phyloP scores from a whole-genome alignment of 2,113 vertebrate genomes.

The Sinocyclocheilus anophthalmus region DNA sequence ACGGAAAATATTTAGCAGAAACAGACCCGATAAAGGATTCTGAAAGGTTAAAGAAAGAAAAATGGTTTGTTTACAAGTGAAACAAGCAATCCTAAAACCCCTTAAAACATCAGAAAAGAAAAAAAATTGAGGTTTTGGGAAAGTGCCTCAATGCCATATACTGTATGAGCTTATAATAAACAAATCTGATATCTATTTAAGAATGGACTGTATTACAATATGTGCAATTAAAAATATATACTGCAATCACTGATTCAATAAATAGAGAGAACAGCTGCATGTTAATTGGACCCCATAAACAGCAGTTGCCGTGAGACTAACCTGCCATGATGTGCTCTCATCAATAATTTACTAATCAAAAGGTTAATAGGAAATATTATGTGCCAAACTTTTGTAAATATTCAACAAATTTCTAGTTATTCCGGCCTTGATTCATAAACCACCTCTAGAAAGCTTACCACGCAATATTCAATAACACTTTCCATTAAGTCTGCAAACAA shows the following conservation, averaged over 20 bases:
- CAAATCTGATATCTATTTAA: neutral
- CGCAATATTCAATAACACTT: neutral
- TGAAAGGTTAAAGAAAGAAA: neutral
- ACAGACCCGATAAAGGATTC: neutral
- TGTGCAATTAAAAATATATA: neutral
- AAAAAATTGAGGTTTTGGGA: neutral
- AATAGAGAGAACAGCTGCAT: slow-evolving; percentile 11
- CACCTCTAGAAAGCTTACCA: neutral
- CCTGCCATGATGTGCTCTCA: neutral
- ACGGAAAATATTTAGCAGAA: neutral
- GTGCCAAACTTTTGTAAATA: neutral
- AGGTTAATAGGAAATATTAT: slow-evolving; percentile 16
- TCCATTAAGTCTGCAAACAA: neutral
- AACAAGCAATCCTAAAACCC: neutral
- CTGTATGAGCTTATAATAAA: neutral
- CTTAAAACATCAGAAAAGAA: neutral
- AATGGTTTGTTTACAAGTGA: neutral
- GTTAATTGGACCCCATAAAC: slow-evolving; percentile 4
- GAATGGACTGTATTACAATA: neutral
- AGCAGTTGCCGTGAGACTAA: slow-evolving; percentile 12
- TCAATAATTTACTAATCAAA: slow-evolving; percentile 16
- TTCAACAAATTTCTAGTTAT: neutral
- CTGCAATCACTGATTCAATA: neutral
- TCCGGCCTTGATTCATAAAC: neutral
- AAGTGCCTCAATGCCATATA: neutral